Evolutionary conservation across 1,140 invertebrate genomes (phyloP).

Genomic region (Philopotamus ludificatus): DNA sequence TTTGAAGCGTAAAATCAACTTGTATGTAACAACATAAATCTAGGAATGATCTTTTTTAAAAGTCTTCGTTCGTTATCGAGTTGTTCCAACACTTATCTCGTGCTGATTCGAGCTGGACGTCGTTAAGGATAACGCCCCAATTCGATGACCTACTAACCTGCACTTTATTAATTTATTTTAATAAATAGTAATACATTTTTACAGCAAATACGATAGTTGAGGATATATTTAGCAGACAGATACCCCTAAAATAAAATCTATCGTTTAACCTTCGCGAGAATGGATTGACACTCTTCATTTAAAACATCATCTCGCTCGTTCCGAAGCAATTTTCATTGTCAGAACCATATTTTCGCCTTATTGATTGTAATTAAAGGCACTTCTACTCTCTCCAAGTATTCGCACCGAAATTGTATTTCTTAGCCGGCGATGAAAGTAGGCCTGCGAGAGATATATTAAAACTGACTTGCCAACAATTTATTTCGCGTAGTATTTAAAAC

Average conservation of each 20-base stretch:
- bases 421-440: not conserved
- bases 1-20: no score
- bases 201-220: not conserved
- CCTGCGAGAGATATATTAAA: not conserved
- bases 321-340: constrained; percentile 19
- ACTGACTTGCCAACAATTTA: not conserved
- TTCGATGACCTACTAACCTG: no score
- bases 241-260: constrained; percentile 15
- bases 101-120: no score
- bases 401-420: constrained; percentile 13
- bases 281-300: constrained; percentile 23
- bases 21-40: no score
- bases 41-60: no score
- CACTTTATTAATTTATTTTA: no score
- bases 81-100: no score
- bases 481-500: no score
- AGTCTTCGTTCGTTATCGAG: no score
- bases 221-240: not conserved
- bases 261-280: constrained; percentile 18
- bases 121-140: no score
- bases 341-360: constrained; percentile 24
- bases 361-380: constrained; percentile 23
- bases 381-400: constrained; percentile 15
- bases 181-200: no score
- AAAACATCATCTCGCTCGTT: constrained; percentile 3